Evolutionary conservation across 2,888 invertebrate genomes (phyloP).

Genomic region (Phaedon cochleariae): DNA sequence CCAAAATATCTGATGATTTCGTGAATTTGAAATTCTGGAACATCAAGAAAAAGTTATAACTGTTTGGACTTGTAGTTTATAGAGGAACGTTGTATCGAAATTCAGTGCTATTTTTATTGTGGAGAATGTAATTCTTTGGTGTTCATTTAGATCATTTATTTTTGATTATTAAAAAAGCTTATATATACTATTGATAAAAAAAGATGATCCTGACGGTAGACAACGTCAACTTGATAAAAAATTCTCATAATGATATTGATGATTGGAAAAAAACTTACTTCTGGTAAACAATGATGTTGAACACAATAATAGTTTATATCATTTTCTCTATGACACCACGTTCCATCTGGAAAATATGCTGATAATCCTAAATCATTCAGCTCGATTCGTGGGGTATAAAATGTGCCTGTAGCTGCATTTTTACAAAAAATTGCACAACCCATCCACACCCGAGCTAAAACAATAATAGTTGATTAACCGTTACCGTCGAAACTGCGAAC

Average conservation of each 20-base stretch:
- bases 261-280: too few species aligned
- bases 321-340: constrained; percentile 78
- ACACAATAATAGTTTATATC: constrained; percentile 74
- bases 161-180: too few species aligned
- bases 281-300: constrained; percentile 79
- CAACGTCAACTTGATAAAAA: too few species aligned
- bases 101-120: too few species aligned
- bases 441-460: constrained; percentile 76
- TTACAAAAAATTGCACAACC: constrained; percentile 82
- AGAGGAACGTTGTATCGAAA: too few species aligned
- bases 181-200: too few species aligned
- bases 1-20: constrained; percentile 64
- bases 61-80: too few species aligned
- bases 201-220: too few species aligned
- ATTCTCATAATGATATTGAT: too few species aligned
- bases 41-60: constrained; percentile 42
- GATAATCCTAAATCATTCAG: constrained; percentile 77
- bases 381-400: constrained; percentile 80
- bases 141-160: too few species aligned
- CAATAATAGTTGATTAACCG: not conserved
- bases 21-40: constrained; percentile 70
- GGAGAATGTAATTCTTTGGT: too few species aligned
- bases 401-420: constrained; percentile 70
- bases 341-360: constrained; percentile 83
- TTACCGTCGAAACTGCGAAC: too few species aligned